Conservation (phyloP, 2,113 vertebrate genomes). For the Mustela lutreola region DNA sequence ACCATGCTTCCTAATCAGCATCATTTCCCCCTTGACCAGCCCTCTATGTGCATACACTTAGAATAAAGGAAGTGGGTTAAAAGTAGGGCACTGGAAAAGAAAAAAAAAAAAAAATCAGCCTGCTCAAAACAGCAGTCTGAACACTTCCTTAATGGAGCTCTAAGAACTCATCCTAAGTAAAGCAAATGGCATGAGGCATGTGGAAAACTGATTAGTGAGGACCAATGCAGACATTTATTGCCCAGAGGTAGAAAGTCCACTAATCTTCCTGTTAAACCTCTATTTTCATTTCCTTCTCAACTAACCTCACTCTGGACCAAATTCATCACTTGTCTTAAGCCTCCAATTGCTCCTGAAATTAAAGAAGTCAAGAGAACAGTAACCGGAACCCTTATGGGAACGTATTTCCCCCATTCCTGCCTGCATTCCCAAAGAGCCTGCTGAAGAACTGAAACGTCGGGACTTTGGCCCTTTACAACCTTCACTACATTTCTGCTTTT, state of each 20-base stretch:
- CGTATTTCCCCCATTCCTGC: not conserved
- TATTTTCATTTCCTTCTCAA: constrained; percentile 82
- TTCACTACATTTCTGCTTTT: constrained; percentile 3
- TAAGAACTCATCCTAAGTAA: constrained; percentile 72
- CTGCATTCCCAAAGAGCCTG: not conserved
- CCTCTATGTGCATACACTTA: constrained; percentile 68
- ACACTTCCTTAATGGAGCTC: constrained; percentile 69
- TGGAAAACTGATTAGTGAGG: constrained; percentile 80
- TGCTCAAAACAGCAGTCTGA: constrained; percentile 65
- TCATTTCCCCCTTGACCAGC: constrained; percentile 76
- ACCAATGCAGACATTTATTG: constrained; percentile 76
- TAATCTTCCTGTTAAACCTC: constrained; percentile 81
- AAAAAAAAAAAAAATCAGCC: not conserved
- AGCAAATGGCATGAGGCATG: constrained; percentile 75
- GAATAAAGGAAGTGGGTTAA: constrained; percentile 71
- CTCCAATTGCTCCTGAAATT: constrained; percentile 64
- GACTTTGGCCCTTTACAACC: not conserved
- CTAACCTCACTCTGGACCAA: constrained; percentile 76
- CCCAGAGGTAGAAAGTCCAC: constrained; percentile 79
- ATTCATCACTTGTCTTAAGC: constrained; percentile 77
- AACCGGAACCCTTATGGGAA: not conserved
- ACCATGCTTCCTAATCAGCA: constrained; percentile 76
- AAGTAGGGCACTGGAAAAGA: constrained; percentile 55
- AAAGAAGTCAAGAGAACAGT: constrained; percentile 51
- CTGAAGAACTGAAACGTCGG: not conserved